phyloP scores from a whole-genome alignment of 2,113 vertebrate species.

The cattle (Bos taurus) region DNA sequence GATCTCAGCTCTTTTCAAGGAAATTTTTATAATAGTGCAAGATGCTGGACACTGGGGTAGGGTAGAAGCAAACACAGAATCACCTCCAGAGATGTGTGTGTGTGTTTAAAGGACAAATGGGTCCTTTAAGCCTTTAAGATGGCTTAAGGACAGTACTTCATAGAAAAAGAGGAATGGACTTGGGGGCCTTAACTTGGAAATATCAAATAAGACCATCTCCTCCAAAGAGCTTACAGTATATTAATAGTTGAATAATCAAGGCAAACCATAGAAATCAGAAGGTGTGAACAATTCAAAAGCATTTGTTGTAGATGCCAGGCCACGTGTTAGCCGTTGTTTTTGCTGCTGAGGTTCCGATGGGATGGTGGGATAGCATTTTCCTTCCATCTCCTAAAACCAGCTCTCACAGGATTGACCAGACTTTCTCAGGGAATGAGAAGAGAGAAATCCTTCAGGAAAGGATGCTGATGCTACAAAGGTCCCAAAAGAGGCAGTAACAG shows the following conservation, averaged over 20 bases:
- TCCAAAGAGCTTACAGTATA: background rate
- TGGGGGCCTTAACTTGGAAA: background rate
- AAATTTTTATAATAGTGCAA: background rate
- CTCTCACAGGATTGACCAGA: background rate
- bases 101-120: background rate
- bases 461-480: background rate
- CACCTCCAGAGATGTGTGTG: background rate
- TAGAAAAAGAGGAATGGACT: background rate
- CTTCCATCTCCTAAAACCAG: background rate
- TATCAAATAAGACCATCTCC: background rate
- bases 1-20: conserved; percentile 11
- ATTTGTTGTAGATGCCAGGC: background rate
- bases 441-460: background rate
- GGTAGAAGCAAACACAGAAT: background rate
- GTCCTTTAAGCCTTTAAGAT: background rate
- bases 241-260: background rate
- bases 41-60: background rate
- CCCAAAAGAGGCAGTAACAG: background rate
- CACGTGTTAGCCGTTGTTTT: background rate
- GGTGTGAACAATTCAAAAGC: background rate
- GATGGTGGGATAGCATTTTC: background rate
- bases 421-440: background rate
- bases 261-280: background rate
- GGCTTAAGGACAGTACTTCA: background rate
- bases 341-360: background rate